Evolutionary conservation across 2,113 vertebrate genomes (phyloP), one percentile per base, ranked within the genome.

Genomic region (Prochilodus magdalenae): DNA sequence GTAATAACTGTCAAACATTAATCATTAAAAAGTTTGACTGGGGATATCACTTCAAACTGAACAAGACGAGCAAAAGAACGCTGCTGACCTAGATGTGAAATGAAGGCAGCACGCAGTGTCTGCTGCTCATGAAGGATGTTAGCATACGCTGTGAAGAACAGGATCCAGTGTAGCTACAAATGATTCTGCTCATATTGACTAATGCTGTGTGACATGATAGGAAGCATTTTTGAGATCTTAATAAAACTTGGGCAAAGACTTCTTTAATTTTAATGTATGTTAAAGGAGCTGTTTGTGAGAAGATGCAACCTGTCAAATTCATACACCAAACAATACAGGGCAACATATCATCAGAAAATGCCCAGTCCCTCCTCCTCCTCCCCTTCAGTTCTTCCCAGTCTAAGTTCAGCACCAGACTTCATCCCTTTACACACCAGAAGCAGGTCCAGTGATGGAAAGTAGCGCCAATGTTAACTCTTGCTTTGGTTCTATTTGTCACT

Each of bases 1-100:
- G 77, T 62, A 20, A 55, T 53, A 74, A 74, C 79, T 74, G 79
- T 67, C 62, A 75, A 30, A 63, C 30, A 55, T 81, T 36, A 81
- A 81, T 74, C 79, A 74, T 81, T 73, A 75, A 57, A 72, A 55
- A 75, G 22, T 7, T 40, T 59, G 73, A 67, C 59, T 63, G 47
- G 71, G 59, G 71, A 57, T 57, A 55, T 59, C 62, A 81, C 49
- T 75, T 67, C 72, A 81, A 75, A 81, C 65, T 24, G 29, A 67
- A 63, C 26, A 66, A 75, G 30, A 75, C 22, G 33, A 30, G 1
- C 24, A 20, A 73, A 36, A 75, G 74, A 36, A 80, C 26, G 44
- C 30, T 47, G 51, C 63, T 75, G 80, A 57, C 80, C 73, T 75
- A 75, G 49, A 75, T 30, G 66, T 59, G 62, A 75, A 66, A 66